Evolutionary conservation across 2,797 vertebrate genomes (phyloP).

Genomic region (Amblyopsis hoosieri): DNA sequence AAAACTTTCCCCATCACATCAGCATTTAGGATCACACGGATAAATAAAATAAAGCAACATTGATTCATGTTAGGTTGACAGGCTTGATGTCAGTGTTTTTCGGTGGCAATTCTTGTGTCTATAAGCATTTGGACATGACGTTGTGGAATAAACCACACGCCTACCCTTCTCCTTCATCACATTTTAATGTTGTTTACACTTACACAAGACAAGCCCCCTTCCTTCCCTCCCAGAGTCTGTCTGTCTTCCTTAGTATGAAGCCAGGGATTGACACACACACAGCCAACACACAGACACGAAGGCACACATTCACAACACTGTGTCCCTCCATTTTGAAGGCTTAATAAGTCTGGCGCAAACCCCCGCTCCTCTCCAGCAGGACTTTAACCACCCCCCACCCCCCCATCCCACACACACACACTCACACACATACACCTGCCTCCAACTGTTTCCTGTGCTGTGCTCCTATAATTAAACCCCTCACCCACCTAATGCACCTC

Average conservation of each 20-base stretch:
- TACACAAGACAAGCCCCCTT: no score
- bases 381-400: not conserved
- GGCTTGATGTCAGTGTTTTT: no score
- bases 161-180: not conserved
- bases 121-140: no score
- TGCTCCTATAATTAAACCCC: constrained; percentile 52
- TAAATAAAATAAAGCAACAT: not conserved
- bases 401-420: constrained; percentile 5
- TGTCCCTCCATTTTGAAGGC: constrained; percentile 42
- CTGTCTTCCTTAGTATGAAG: constrained; percentile 41
- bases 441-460: constrained; percentile 35
- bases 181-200: no score
- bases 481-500: constrained; percentile 3
- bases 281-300: not conserved
- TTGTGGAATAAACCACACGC: no score
- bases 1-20: constrained; percentile 3
- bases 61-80: no score
- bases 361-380: constrained; percentile 1
- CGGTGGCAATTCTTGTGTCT: no score
- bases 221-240: no score
- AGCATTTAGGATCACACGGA: not conserved
- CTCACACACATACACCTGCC: not conserved
- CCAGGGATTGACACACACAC: constrained; percentile 44
- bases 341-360: constrained; percentile 31
- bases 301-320: not conserved